Percentiles rank a stretch among this genome's conserved stretches.
Evolutionary conservation across 2,888 invertebrate genomes (phyloP).

Genomic region (Chalcosyrphus nemorum): DNA sequence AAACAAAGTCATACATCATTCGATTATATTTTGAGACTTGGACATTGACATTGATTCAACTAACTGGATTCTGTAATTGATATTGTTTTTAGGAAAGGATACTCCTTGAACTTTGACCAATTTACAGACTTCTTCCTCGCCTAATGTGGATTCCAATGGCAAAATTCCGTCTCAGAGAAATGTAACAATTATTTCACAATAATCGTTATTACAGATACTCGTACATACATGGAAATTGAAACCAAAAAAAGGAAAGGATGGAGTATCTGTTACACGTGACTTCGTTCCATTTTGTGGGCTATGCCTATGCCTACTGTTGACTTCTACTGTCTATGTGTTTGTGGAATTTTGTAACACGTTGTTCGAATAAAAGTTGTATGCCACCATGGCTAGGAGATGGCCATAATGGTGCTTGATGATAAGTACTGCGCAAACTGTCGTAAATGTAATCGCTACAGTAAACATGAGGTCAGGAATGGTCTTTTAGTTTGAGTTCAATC

Average conservation of each 20-base stretch:
- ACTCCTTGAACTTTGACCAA: no score
- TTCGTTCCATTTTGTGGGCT: background rate
- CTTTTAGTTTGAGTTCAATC: background rate
- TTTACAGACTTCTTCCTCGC: no score
- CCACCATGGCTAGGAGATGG: background rate
- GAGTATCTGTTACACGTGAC: background rate
- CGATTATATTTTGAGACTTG: background rate
- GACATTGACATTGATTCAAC: background rate
- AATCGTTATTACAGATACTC: conserved; percentile 2
- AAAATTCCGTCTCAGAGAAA: no score
- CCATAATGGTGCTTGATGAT: conserved; percentile 13
- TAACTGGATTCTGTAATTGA: background rate
- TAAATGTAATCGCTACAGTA: conserved; percentile 29
- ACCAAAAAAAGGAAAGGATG: background rate
- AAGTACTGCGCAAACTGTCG: conserved; percentile 40
- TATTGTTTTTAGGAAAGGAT: no score
- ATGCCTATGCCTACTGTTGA: background rate
- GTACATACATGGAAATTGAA: background rate
- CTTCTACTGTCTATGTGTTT: background rate
- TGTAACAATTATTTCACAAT: background rate
- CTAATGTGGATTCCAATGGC: no score
- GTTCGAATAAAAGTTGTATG: conserved; percentile 46
- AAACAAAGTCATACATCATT: background rate
- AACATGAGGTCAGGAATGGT: conserved; percentile 21
- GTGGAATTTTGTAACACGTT: no score